Evolutionary conservation across 2,888 invertebrate genomes (phyloP), one percentile per base, ranked within the genome.

Genomic region (Petrolisthes manimaculis): DNA sequence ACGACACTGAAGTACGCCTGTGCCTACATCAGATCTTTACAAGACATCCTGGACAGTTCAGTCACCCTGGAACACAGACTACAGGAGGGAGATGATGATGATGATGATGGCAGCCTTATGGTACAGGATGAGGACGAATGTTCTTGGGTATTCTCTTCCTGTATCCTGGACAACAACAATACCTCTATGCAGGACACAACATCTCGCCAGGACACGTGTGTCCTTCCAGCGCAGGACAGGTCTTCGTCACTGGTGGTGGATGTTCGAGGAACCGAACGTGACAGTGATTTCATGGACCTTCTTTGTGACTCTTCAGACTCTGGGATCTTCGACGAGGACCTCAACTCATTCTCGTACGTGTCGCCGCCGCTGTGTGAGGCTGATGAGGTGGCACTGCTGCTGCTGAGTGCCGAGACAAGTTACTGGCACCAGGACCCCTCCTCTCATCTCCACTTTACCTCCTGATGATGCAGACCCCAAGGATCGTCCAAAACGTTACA

Each of bases 221-320:
- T 9, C 24, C 75, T 83, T 54, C 56, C 83, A 83, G 6, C 75
- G 14, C 21, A 77, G 4, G 75, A 21, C 4, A 69, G 14, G 6
- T 12, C 78, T 37, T 61, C 69, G 3, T 54, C 54, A n/a, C 37
- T 51, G 14, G 75, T 51, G 18, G 24, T 51, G 5, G 61, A 78
- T 51, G 54, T 14, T 5, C 67, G 18, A 12, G 21, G 79, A 5
- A 69, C 79, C 12, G 18, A 18, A 8, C 8, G 14, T 9, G 71
- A 71, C 71, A 69, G 79, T 6, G 85, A 85, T 24, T 67, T 85
- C 14, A 79, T 79, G 78, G 78, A 77, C 2, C 85, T 85, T 21
- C 69, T 85, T 21, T 85, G 85, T n/a, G 85, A 85, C 54, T 85
- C 85, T 14, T 69, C 85, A 6, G 85, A 85, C 21, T 85, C 85